Evolutionary conservation across 2,113 vertebrate species (phyloP).

Genomic region (Cebus imitator): DNA sequence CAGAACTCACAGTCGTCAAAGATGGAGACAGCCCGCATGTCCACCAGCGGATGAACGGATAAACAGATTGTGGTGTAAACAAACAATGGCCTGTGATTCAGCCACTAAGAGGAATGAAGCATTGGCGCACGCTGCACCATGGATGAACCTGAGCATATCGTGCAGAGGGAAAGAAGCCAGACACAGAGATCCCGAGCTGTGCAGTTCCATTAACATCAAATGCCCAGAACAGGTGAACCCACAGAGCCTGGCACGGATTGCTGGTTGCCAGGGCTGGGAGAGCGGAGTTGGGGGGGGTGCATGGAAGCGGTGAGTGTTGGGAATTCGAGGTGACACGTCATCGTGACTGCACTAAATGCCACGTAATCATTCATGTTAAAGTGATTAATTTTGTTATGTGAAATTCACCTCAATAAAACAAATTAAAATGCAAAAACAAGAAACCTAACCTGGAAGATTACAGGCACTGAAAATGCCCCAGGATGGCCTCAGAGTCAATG

Average conservation of each 20-base stretch:
- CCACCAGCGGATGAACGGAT: fast-evolving
- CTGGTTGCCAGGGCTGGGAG: too few relatives aligned
- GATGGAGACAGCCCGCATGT: fast-evolving
- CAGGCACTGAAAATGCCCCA: background rate
- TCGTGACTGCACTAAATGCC: fast-evolving
- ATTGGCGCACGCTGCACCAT: fast-evolving
- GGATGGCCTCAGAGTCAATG: fast-evolving
- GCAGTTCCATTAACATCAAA: fast-evolving
- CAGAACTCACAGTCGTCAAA: fast-evolving
- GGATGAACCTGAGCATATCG: fast-evolving
- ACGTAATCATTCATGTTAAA: background rate
- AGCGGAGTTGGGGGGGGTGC: fast-evolving
- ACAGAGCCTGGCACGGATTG: fast-evolving
- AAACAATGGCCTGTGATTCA: fast-evolving
- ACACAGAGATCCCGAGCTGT: fast-evolving
- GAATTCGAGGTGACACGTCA: too few relatives aligned
- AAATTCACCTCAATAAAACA: background rate
- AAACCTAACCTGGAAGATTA: too few relatives aligned
- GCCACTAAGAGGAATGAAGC: background rate
- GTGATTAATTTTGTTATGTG: background rate
- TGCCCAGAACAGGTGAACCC: too few relatives aligned
- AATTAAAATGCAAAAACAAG: background rate
- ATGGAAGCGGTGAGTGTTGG: fast-evolving
- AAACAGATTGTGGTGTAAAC: fast-evolving
- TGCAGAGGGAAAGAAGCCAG: background rate